Evolutionary conservation across 2,797 vertebrate species (phyloP).

Genomic region (Coluber constrictor): DNA sequence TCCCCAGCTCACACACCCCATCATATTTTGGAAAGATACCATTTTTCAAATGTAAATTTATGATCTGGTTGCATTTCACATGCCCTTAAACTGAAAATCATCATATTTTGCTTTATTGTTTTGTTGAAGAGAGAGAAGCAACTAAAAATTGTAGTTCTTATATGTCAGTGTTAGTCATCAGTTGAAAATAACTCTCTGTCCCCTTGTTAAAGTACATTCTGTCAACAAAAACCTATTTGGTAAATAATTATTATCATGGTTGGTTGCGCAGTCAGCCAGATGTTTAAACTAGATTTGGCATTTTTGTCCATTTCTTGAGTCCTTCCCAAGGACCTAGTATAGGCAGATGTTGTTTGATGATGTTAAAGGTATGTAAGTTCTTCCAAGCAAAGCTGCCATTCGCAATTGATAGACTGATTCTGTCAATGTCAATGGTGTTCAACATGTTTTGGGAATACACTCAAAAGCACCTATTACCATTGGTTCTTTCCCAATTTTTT

Average conservation of each 20-base stretch:
- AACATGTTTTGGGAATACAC: not conserved
- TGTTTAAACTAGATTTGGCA: not conserved
- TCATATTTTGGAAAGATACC: not conserved
- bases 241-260: not conserved
- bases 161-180: not conserved
- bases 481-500: not conserved
- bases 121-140: not conserved
- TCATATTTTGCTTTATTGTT: not conserved
- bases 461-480: not conserved
- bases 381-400: not conserved
- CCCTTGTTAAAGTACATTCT: not conserved
- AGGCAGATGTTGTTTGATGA: not conserved
- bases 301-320: not conserved
- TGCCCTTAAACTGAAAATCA: not conserved
- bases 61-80: not conserved
- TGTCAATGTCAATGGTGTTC: not conserved
- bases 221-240: not conserved
- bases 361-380: not conserved
- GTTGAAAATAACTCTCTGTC: not conserved
- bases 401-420: not conserved
- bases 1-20: not conserved
- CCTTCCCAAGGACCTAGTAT: not conserved
- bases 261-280: not conserved
- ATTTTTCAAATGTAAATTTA: not conserved
- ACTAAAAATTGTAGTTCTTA: not conserved